Evolutionary conservation across 2,797 vertebrate genomes (phyloP).

Genomic region (Tokudaia tokunoshimensis): DNA sequence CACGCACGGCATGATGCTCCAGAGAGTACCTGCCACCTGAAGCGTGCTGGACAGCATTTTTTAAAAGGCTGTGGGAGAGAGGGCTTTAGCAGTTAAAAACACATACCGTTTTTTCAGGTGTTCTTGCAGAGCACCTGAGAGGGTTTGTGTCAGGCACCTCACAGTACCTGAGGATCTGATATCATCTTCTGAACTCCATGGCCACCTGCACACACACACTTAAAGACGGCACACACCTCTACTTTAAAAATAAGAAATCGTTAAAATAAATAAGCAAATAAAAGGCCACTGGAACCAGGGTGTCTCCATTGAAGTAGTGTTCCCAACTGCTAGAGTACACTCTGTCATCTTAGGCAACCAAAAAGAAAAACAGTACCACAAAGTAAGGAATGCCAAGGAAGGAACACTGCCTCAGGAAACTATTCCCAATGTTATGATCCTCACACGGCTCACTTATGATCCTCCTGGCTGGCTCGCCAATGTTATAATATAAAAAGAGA

Average conservation of each 20-base stretch:
- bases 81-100: background rate
- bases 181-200: background rate
- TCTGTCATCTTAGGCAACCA: background rate
- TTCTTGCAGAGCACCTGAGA: background rate
- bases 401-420: background rate
- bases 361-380: conserved; percentile 23
- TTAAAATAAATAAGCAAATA: background rate
- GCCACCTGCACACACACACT: background rate
- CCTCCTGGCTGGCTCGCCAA: too few relatives aligned
- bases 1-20: background rate
- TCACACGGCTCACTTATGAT: too few relatives aligned
- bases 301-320: background rate
- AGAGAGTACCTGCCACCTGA: background rate
- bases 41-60: background rate
- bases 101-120: background rate
- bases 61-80: background rate
- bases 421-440: background rate
- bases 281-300: background rate
- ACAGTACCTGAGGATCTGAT: background rate
- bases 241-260: background rate
- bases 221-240: background rate
- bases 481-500: too few relatives aligned
- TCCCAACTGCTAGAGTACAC: background rate
- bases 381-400: background rate
- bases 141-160: background rate